A percentile compares a stretch with the other conserved stretches of the same genome.
Conservation (phyloP, 2,888 invertebrate species). For the Oligia strigilis region DNA sequence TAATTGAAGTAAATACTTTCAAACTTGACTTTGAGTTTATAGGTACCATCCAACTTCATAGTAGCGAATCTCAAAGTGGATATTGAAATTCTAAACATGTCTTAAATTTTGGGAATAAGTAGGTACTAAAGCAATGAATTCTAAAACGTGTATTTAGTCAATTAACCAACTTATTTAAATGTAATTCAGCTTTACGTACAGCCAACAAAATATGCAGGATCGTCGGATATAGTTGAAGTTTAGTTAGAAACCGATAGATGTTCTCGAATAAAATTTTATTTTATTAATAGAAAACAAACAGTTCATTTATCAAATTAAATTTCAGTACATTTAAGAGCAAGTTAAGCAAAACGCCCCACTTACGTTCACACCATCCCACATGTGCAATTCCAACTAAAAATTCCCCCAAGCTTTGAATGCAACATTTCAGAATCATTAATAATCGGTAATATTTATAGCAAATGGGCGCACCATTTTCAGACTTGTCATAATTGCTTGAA, state of each 20-base stretch:
- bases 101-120: not conserved
- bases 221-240: no score
- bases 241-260: no score
- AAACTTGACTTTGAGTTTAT: not conserved
- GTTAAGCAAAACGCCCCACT: not conserved
- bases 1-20: not conserved
- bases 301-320: no score
- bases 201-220: no score
- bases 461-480: slow-evolving; percentile 70
- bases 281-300: no score
- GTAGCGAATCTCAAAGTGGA: not conserved
- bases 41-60: not conserved
- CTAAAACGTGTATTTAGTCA: not conserved
- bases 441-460: slow-evolving; percentile 75
- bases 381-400: slow-evolving; percentile 34
- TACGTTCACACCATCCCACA: not conserved
- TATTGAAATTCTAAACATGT: not conserved
- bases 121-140: not conserved
- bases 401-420: slow-evolving; percentile 9
- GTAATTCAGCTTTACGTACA: not conserved
- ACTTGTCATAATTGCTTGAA: slow-evolving; percentile 76
- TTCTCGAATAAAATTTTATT: no score
- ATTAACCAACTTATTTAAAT: not conserved
- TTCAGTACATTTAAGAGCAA: not conserved
- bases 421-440: slow-evolving; percentile 43